Base-by-base conservation (phyloP, 2,888 invertebrate genomes). In the Drosophila siamana region DNA sequence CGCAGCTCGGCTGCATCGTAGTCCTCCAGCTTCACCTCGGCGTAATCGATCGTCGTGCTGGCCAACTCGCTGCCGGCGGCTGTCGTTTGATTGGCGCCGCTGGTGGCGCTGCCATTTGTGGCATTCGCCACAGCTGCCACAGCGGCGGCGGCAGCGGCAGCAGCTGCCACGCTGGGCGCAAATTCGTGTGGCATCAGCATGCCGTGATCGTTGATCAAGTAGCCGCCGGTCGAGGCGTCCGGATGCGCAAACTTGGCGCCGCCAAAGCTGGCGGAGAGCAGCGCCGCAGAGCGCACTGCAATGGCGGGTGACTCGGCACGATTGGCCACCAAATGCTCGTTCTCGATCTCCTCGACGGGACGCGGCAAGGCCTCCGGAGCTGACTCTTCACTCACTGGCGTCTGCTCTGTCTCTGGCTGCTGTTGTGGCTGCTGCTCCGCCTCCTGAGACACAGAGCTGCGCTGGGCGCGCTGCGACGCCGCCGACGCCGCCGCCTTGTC, bases 161-260 rank as follows among this genome's bases (percentile, higher is more conserved):
- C 79, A 7, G 84, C 86, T 2, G 85, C 87, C 44, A 81, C 82
- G 47, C 52, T 82, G n/a, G 85, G 84, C 3, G 80, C 50, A 66
- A 90, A 90, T 6, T 90, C 90, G 57, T 90, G 91, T 0, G 91
- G 81, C 90, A 90, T 82, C 13, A 90, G 41, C 56, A 90, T 82
- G 72, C 91, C 90, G 40, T 91, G 90, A 57, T 90, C 91, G 51
- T 90, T 91, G 55, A 90, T 77, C 59, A 90, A 56, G 55, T 90
- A 91, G 9, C 89, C 88, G 7, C 41, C 46, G 4, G 33, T 48
- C 6, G 47, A 24, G 9, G 67, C 11, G 5, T 82, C 83, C 1
- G 36, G 19, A 2, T 76, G 72, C 4, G 74, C 61, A 63, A 82
- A 90, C 44, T 91, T 91, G 47, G 80, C 57, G 46, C 80, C 74